These are phyloP conservation scores for Epistrophe eligans DNA, from an alignment of 2,888 invertebrate species.

Conservation along the genomic window DNA sequence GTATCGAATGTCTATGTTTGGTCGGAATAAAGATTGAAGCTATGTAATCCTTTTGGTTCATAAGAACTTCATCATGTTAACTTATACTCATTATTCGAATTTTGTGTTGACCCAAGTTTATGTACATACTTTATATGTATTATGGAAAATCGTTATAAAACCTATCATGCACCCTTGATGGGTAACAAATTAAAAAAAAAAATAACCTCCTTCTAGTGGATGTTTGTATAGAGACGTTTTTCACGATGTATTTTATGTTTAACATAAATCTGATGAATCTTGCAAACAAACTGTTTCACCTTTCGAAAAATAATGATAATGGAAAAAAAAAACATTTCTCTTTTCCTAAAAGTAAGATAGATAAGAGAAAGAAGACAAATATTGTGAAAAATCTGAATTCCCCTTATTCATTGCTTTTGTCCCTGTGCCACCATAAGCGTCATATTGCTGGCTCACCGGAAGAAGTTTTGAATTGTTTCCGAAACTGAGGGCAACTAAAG, in stretches of 20 bases:
- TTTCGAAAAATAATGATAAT: background rate
- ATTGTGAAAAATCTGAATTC: background rate
- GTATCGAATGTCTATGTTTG: background rate
- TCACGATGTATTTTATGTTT: background rate
- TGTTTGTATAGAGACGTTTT: background rate
- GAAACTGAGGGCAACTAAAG: constrained; percentile 8
- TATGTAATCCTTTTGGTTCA: background rate
- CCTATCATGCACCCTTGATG: background rate
- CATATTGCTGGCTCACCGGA: background rate
- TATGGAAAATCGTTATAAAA: background rate
- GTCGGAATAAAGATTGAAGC: background rate
- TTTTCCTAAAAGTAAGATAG: background rate
- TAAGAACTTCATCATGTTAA: background rate
- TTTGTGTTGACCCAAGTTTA: constrained; percentile 1
- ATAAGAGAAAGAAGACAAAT: background rate
- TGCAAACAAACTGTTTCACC: background rate
- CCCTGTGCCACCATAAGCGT: background rate
- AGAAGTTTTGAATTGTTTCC: constrained; percentile 27
- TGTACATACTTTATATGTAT: background rate
- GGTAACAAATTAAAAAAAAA: background rate
- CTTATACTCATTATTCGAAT: background rate
- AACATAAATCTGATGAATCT: background rate
- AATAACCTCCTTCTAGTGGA: background rate
- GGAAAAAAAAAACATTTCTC: background rate
- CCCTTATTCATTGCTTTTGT: background rate